Percentiles rank a stretch among this genome's conserved stretches.
These are phyloP conservation scores for Criorhina ranunculi DNA, from an alignment of 2,888 invertebrate species.

Conservation along the genomic window DNA sequence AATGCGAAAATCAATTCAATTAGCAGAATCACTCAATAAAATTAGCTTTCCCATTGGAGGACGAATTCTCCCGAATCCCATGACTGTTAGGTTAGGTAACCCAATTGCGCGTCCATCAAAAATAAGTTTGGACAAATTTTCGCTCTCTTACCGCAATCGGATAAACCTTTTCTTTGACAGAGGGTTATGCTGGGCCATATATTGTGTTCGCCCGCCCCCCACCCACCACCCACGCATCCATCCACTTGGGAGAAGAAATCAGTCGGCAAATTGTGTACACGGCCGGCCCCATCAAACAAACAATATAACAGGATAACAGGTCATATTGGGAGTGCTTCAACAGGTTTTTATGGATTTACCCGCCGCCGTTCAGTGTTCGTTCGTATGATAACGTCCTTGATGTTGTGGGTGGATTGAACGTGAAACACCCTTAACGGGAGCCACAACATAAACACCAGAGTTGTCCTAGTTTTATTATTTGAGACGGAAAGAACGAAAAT, in stretches of 20 bases:
- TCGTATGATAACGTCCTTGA: constrained; percentile 41
- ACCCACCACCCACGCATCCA: background rate
- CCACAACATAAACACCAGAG: constrained; percentile 21
- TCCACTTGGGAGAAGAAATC: constrained; percentile 33
- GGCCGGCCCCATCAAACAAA: constrained; percentile 40
- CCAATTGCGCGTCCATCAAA: constrained; percentile 31
- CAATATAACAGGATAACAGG: constrained; percentile 59
- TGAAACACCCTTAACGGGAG: background rate
- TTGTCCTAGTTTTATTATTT: constrained; percentile 29
- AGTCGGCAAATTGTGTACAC: constrained; percentile 39
- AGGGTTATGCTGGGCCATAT: background rate
- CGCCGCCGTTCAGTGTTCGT: constrained; percentile 13
- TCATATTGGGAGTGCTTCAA: constrained; percentile 67
- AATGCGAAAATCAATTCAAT: constrained; percentile 62
- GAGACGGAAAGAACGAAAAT: constrained; percentile 15
- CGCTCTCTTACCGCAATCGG: background rate
- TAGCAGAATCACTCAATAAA: constrained; percentile 58
- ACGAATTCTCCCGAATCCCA: background rate
- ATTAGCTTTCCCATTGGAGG: constrained; percentile 21
- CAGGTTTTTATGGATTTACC: constrained; percentile 67
- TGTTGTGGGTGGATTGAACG: background rate
- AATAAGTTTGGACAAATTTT: constrained; percentile 16
- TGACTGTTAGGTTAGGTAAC: constrained; percentile 24
- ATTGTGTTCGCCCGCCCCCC: background rate
- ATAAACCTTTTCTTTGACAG: background rate